Conservation (phyloP, 2,797 vertebrate genomes). For the Lithobates sylvaticus region DNA sequence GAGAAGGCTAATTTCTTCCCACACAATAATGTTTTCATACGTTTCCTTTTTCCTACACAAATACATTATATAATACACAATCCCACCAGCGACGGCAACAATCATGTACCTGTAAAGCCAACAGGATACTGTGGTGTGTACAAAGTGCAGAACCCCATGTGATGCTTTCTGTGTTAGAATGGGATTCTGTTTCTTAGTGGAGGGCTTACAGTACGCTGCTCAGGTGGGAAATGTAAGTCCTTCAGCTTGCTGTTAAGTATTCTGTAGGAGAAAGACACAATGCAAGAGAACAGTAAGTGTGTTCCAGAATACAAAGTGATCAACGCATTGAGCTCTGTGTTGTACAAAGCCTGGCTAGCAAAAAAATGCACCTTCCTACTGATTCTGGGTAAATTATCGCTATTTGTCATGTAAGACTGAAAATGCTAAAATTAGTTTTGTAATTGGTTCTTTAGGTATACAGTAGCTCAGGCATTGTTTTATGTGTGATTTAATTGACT, state of each 20-base stretch:
- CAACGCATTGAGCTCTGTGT: neutral
- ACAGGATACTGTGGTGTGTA: neutral
- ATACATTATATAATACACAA: neutral
- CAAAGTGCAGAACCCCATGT: neutral
- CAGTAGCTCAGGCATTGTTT: neutral
- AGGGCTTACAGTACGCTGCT: neutral
- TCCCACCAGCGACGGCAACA: neutral
- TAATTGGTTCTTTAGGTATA: neutral
- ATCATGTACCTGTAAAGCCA: neutral
- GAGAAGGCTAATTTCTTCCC: slow-evolving; percentile 8
- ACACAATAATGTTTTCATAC: slow-evolving; percentile 15
- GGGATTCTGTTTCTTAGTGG: neutral
- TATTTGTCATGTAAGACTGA: neutral
- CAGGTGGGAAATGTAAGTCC: neutral
- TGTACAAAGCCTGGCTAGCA: neutral
- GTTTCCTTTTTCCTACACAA: neutral
- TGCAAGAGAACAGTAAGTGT: neutral
- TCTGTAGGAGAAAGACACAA: neutral
- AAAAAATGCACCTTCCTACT: neutral
- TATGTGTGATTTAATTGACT: too few relatives aligned
- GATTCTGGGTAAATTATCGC: neutral
- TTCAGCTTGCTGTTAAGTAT: neutral
- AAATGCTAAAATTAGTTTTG: neutral
- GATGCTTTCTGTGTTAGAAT: neutral
- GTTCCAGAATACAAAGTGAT: neutral